Conservation (phyloP, 2,113 vertebrate genomes). For the Pterocles orientalis region DNA sequence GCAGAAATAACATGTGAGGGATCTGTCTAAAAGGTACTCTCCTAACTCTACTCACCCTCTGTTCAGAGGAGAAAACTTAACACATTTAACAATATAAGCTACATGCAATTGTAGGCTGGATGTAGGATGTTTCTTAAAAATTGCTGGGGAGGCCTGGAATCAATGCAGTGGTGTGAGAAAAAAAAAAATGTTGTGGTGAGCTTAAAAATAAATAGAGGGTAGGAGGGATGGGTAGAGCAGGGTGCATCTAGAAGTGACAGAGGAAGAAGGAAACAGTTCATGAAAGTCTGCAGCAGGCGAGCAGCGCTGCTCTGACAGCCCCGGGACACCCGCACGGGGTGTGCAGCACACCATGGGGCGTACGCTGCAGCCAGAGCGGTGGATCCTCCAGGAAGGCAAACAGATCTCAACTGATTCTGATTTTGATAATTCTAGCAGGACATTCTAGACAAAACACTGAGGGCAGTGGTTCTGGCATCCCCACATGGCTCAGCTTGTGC, state of each 20-base stretch:
- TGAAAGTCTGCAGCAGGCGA: background rate
- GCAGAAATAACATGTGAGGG: background rate
- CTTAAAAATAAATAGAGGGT: background rate
- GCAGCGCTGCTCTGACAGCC: background rate
- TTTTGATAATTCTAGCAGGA: background rate
- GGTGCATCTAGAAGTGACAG: background rate
- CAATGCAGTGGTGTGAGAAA: background rate
- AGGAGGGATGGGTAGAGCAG: background rate
- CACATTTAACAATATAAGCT: background rate
- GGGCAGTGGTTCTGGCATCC: background rate
- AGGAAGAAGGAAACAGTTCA: background rate
- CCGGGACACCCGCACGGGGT: no score
- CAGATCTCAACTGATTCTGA: background rate
- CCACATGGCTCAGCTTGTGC: rapidly evolving
- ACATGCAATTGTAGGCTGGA: background rate
- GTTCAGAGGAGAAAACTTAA: background rate
- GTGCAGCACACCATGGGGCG: no score
- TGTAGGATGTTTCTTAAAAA: background rate
- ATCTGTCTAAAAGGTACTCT: background rate
- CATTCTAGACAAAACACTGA: background rate
- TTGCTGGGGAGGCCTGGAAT: background rate
- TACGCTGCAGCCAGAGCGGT: rapidly evolving
- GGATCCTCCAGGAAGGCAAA: no score
- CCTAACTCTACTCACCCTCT: background rate
- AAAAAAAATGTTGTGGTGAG: background rate